phyloP scores from a whole-genome alignment of 2,797 vertebrate genomes.

The Buphagus erythrorhynchus region DNA sequence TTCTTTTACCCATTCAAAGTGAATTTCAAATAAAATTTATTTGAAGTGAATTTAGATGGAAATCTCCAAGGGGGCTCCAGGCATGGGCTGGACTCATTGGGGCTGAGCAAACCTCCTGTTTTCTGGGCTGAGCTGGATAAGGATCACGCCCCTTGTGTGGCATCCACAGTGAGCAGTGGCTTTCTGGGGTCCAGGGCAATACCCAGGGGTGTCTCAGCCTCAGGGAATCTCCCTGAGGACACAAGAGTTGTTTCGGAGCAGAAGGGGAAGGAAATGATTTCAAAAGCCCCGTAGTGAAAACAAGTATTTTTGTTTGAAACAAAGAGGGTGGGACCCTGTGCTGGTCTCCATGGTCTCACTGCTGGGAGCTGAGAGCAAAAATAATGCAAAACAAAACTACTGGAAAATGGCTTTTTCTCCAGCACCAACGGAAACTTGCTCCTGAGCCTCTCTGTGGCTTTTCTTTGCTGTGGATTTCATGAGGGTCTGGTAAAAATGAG shows the following conservation, averaged over 20 bases:
- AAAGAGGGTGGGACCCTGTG: not conserved
- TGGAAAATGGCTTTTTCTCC: not conserved
- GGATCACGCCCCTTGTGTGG: accelerated
- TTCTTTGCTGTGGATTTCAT: not conserved
- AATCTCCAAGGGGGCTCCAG: not conserved
- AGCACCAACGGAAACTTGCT: not conserved
- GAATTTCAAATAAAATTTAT: not conserved
- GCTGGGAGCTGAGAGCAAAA: not conserved
- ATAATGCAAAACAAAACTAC: not conserved
- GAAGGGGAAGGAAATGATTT: conserved; percentile 30
- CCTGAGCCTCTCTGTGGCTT: not conserved
- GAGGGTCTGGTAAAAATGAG: not conserved
- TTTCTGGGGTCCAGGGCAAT: not conserved
- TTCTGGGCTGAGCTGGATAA: not conserved
- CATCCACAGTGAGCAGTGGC: not conserved
- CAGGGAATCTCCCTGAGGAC: not conserved
- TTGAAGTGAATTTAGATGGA: not conserved
- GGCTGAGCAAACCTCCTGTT: not conserved
- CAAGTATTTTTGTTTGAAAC: not conserved
- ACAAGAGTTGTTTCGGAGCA: not conserved
- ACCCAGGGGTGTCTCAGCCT: accelerated
- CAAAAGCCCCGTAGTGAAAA: not conserved
- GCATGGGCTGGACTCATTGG: accelerated
- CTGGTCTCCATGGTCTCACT: accelerated
- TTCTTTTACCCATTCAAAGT: not conserved